Base-by-base conservation (phyloP, 2,113 vertebrate species). In the Dascyllus trimaculatus region DNA sequence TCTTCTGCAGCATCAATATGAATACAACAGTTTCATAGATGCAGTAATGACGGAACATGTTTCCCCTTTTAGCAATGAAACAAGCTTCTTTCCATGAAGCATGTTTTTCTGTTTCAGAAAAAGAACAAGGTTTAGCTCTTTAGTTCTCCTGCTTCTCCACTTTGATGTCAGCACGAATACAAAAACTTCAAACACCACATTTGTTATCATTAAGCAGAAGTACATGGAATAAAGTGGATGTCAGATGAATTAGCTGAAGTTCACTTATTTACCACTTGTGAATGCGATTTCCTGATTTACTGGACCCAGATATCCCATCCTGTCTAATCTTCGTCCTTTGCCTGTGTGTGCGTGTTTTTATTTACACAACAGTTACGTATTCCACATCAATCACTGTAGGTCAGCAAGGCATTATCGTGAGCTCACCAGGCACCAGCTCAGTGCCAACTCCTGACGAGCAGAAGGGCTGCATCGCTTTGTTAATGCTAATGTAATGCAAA, bases 401-500 rank as follows among this genome's bases (percentile, higher is more conserved):
- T 71, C 32, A 64, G 21, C 51, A 35, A 72, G 38, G 56, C 14
- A 51, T 72, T 43, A 67, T 45, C 63, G 54, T 64, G 53, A 85
- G 32, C 64, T 75, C 54, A 64, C 11, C 65, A 63, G 57, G 52
- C 17, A 53, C 9, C 3, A 46, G 48, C 53, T 60, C 21, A 13
- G 45, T 53, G 59, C 60, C 68, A 61, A 61, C 18, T 66, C 45
- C 45, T 21, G 32, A 52, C 10, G 38, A 38, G 21, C 52, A 25
- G 45, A 67, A 13, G 49, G 26, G 63, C 52, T 45, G 22, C 21
- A 48, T 63, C 38, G 32, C 32, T 14, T 57, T 60, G 25, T 38
- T 35, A 52, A 59, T 45, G 22, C 25, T 24, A 57, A 67, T 63
- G 5, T 74, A 11, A 38, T 7, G 66, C 18, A 32, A 11, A 46